Base-by-base conservation (phyloP, 2,113 vertebrate genomes). In the Lonchura striata region DNA sequence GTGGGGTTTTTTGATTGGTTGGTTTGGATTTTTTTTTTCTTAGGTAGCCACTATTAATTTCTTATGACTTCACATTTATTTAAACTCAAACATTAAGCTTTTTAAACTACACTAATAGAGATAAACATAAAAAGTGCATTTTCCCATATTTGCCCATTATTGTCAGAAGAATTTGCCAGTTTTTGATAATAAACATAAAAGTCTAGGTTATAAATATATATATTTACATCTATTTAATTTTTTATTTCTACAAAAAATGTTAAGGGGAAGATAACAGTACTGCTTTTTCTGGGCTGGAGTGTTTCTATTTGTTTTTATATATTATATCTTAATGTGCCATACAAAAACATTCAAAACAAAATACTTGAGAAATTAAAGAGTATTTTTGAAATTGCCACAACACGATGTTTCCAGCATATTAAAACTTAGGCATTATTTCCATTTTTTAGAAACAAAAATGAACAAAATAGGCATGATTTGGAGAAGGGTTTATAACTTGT, bases 1-100 rank as follows among this genome's bases (percentile, higher is more conserved):
- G 27, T 21, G 0, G 3, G 3, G 0, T 1, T 3, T 7, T 13
- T 31, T 41, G 5, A 1, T 21, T 42, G 6, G 1, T 50, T 53
- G 9, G 4, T 18, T 63, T 64, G 6, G 4, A 15, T 42, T 6
- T 47, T 50, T 10, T 3, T 7, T 30, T 79, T 15, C 42, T 49
- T 28, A n/a, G 39, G 50, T 72, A 71, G 3, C 2, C 1, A 6
- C 9, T 61, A 13, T 56, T 47, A 52, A 31, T 60, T 1, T 30
- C 15, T 25, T 52, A 15, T 20, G 2, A 66, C 9, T 71, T 88
- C 35, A 28, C 4, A 27, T 79, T 69, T 56, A 68, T 5, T 30
- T 68, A 33, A 68, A 18, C 2, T 33, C 13, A 72, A 68, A 76
- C 70, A 5, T n/a, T 7, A n/a, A 23, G 1, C 0, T 3, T 12